A percentile compares a stretch with the other conserved stretches of the same genome.
Evolutionary conservation across 2,797 vertebrate species (phyloP).

Genomic region (Platalea minor): DNA sequence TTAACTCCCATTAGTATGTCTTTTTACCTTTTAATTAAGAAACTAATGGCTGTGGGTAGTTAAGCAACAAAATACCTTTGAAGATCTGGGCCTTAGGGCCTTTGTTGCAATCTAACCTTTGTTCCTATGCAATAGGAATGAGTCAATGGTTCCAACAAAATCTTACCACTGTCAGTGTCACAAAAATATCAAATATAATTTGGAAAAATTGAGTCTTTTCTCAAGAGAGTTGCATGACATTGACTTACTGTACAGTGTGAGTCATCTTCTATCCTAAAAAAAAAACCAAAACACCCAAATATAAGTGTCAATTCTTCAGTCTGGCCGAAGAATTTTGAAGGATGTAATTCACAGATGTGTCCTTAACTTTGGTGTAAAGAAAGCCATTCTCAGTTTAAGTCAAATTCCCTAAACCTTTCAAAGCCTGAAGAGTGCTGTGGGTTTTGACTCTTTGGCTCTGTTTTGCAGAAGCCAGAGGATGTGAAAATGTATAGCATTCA

Average conservation of each 20-base stretch:
- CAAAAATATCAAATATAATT: background rate
- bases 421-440: background rate
- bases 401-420: background rate
- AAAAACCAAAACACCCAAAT: background rate
- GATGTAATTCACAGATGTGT: background rate
- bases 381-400: background rate
- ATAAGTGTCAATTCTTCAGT: background rate
- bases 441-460: background rate
- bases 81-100: background rate
- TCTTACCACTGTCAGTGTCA: background rate
- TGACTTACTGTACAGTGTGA: constrained; percentile 8
- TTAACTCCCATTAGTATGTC: background rate
- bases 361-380: background rate
- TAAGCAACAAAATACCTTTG: constrained; percentile 22
- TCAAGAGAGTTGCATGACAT: background rate
- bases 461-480: background rate
- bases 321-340: background rate
- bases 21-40: constrained; percentile 27
- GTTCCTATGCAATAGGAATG: background rate
- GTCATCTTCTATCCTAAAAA: background rate
- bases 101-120: background rate
- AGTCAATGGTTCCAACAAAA: background rate
- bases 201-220: background rate
- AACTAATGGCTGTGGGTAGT: background rate
- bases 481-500: background rate